Evolutionary conservation across 1,140 invertebrate species (phyloP).

Genomic region (Heterodera schachtii): DNA sequence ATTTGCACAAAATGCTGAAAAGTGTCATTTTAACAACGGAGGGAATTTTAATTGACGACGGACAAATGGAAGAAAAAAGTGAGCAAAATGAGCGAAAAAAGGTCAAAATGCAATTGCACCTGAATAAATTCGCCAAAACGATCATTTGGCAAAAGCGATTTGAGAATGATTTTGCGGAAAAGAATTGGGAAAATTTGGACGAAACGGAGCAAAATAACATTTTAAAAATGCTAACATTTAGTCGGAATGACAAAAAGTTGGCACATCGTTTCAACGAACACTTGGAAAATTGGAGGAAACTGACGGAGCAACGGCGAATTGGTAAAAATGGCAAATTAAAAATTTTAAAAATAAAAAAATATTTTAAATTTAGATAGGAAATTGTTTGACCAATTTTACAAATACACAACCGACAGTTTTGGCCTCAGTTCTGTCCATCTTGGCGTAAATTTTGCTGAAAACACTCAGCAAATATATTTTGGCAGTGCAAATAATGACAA

Average conservation of each 20-base stretch:
- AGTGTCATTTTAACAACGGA: background rate
- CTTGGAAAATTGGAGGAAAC: background rate
- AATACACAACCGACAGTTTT: background rate
- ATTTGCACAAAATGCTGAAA: background rate
- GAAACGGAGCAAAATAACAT: background rate
- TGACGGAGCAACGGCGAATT: background rate
- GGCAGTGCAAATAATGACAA: background rate
- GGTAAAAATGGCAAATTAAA: background rate
- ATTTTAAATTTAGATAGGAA: background rate
- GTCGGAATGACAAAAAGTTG: background rate
- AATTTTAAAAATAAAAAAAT: too few relatives aligned
- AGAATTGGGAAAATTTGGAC: background rate
- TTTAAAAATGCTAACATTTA: background rate
- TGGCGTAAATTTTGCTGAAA: background rate
- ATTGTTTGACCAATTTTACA: background rate
- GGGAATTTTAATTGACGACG: background rate
- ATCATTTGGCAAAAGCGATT: background rate
- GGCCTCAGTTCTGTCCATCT: too few relatives aligned
- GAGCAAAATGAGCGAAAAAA: background rate
- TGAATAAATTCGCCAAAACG: background rate
- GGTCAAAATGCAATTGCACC: background rate
- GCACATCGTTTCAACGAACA: background rate
- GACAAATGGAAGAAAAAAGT: background rate
- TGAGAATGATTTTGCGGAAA: background rate
- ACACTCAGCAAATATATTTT: background rate